Base-by-base conservation (phyloP, 2,888 invertebrate genomes). In the Nudaria mundana region DNA sequence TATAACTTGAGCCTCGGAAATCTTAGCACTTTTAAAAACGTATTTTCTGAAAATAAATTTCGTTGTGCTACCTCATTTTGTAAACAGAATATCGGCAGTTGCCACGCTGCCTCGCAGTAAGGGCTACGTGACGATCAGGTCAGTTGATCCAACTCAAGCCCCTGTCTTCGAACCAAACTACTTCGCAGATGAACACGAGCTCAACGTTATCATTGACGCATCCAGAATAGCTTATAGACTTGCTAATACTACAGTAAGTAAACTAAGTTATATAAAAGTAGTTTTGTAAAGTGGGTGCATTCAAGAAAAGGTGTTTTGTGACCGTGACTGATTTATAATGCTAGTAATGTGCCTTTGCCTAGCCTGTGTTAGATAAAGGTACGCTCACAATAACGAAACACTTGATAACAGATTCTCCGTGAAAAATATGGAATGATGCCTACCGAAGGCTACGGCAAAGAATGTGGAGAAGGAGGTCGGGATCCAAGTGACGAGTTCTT, bases 131-230 rank as follows among this genome's bases (percentile, higher is more conserved):
- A 86, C 90, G 4, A 81, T 97, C 26, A 90, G 89, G 37, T 92
- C 92, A 0, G 89, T 88, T 14, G 91, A 96, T 76, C 95, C 96
- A 0, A 66, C 90, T 10, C 90, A 90, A 5, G 89, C 92, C 23
- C 96, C 96, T 0, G 49, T 92, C n/a, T 93, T 97, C 75, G 91
- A 93, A 53, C 94, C 94, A 0, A 95, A 95, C 73, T 96, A 97
- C 75, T 88, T 95, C 60, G 79, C 83, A 3, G 91, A 93, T 25
- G 90, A 92, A 0, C 86, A 92, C 52, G 96, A 96, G 61, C 66
- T 91, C 1, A 82, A 90, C 1, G 90, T 91, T 2, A 66, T 94
- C 5, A 87, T 93, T 0, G 93, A 93, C 32, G 94, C 92, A 0
- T 89, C 93, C 5, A 86, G 87, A 47, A 84, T 91, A 4, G 91